Conservation (phyloP, 1,140 invertebrate species). For the Dinoponera quadriceps region DNA sequence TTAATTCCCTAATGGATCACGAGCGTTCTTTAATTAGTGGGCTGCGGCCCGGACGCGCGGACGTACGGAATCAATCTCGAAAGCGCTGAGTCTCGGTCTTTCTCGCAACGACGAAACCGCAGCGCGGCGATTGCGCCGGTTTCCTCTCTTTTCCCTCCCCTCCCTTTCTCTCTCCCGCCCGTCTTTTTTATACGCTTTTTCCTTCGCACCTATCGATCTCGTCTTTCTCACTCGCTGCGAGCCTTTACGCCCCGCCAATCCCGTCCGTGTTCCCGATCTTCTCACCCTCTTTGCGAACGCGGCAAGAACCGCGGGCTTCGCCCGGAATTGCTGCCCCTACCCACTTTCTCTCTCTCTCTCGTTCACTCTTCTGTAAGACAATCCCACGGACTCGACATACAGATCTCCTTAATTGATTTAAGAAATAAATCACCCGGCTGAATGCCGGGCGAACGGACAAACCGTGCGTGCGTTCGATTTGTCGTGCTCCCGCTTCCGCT, state of each 20-base stretch:
- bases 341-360: constrained; percentile 4
- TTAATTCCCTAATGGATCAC: constrained; percentile 36
- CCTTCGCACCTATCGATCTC: constrained; percentile 48
- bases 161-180: background rate
- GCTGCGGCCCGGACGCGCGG: constrained; percentile 5
- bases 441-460: constrained; percentile 51
- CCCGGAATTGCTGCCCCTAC: constrained; percentile 45
- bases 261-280: constrained; percentile 62
- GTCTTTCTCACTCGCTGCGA: constrained; percentile 40
- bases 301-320: constrained; percentile 60
- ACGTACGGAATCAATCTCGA: constrained; percentile 52
- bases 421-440: constrained; percentile 66
- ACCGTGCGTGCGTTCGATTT: constrained; percentile 59
- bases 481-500: constrained; percentile 38
- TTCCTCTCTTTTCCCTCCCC: background rate
- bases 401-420: constrained; percentile 71
- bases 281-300: constrained; percentile 56
- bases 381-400: constrained; percentile 39
- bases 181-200: constrained; percentile 44
- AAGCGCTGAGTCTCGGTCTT: constrained; percentile 55
- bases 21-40: constrained; percentile 47
- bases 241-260: constrained; percentile 62
- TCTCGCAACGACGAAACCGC: constrained; percentile 52
- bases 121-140: constrained; percentile 30
- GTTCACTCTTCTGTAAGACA: background rate